These are phyloP conservation scores for Thymelicus lineola DNA, from an alignment of 2,888 invertebrate species.

Conservation along the genomic window DNA sequence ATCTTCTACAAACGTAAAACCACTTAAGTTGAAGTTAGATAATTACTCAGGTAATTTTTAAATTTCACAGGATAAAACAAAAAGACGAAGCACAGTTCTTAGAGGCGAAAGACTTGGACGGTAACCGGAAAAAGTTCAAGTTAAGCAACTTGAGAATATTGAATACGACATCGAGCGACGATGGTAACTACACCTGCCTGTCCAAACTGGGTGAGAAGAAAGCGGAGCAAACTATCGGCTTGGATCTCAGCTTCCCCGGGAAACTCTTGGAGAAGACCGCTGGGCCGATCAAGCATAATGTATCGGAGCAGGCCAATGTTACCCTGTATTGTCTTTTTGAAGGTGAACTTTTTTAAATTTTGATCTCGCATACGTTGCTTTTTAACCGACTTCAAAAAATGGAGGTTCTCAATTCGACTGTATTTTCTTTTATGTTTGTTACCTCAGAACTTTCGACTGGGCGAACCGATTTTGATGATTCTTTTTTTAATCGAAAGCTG, in stretches of 20 bases:
- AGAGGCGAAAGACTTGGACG: conserved; percentile 55
- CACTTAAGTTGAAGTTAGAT: too few species aligned
- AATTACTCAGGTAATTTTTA: background rate
- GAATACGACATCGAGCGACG: conserved; percentile 58
- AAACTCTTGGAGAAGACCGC: conserved; percentile 54
- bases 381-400: too few species aligned
- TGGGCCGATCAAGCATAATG: conserved; percentile 55
- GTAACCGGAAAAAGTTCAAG: conserved; percentile 53
- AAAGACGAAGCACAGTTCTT: conserved; percentile 47
- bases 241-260: conserved; percentile 64
- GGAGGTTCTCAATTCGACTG: too few species aligned
- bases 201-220: conserved; percentile 50
- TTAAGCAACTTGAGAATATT: conserved; percentile 58
- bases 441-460: too few species aligned
- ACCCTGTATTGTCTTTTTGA: conserved; percentile 69
- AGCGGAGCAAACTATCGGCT: conserved; percentile 42
- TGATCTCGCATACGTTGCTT: background rate
- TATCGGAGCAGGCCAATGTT: conserved; percentile 53
- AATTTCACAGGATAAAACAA: conserved; percentile 55
- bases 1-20: too few species aligned
- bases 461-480: too few species aligned
- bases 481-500: too few species aligned
- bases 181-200: conserved; percentile 70
- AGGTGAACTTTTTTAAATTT: conserved; percentile 55
- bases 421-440: too few species aligned